A percentile compares a stretch with the other conserved stretches of the same genome.
Conservation (phyloP, 2,888 invertebrate species). For the Saturnia pavonia region DNA sequence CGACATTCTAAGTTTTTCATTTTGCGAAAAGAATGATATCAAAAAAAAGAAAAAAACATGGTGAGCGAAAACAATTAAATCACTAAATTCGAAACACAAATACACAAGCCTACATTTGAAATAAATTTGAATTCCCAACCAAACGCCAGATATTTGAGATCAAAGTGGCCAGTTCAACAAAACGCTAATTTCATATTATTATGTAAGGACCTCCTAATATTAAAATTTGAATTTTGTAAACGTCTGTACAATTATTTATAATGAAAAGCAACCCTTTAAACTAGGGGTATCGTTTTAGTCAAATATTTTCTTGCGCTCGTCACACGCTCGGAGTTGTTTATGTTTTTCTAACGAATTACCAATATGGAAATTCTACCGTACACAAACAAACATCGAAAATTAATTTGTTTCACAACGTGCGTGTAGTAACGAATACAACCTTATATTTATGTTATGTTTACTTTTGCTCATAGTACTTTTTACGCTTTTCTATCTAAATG, state of each 20-base stretch:
- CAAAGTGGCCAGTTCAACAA: no score
- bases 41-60: no score
- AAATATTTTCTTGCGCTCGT: constrained; percentile 49
- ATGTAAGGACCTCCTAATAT: no score
- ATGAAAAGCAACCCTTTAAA: constrained; percentile 1
- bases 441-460: constrained; percentile 2
- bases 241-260: not conserved
- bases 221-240: not conserved
- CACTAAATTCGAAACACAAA: no score
- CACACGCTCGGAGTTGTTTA: constrained; percentile 36
- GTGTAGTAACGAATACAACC: not conserved
- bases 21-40: no score
- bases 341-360: constrained; percentile 51
- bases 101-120: no score
- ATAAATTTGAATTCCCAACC: no score
- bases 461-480: not conserved
- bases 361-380: constrained; percentile 40
- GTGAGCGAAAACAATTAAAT: no score
- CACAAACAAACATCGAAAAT: constrained; percentile 29
- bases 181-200: no score
- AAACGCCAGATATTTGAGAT: no score
- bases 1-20: no score
- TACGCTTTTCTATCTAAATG: not conserved
- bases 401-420: constrained; percentile 31
- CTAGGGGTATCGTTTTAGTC: constrained; percentile 39